These are phyloP conservation scores for Medauroidea extradentata DNA, from an alignment of 1,140 invertebrate genomes.

Conservation along the genomic window DNA sequence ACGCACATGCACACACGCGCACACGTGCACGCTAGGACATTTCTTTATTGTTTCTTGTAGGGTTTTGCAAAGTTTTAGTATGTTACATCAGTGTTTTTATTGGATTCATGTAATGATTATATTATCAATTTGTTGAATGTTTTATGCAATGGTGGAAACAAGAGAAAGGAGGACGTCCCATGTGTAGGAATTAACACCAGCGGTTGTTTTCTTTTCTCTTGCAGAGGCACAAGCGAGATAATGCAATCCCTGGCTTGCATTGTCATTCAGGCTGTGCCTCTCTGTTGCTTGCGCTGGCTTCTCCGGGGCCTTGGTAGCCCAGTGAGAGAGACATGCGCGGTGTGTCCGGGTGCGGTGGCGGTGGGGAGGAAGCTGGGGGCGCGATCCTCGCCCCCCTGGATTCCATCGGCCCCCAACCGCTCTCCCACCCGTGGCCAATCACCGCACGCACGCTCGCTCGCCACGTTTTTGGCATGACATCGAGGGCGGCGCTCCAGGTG, in stretches of 20 bases:
- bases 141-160: too few relatives aligned
- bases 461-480: too few relatives aligned
- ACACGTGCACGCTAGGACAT: too few relatives aligned
- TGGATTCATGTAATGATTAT: too few relatives aligned
- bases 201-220: constrained; percentile 47
- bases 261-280: constrained; percentile 22
- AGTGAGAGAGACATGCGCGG: constrained; percentile 6
- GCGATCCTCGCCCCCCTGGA: neutral
- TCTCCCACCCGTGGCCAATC: neutral
- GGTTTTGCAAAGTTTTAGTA: too few relatives aligned
- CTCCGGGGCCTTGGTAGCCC: constrained; percentile 4
- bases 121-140: too few relatives aligned
- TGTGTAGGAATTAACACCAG: constrained; percentile 7
- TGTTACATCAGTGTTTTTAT: too few relatives aligned
- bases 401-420: neutral
- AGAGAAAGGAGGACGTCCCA: too few relatives aligned
- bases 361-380: constrained; percentile 34
- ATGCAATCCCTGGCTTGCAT: constrained; percentile 20
- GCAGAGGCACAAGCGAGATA: constrained; percentile 49
- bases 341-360: constrained; percentile 20
- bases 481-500: too few relatives aligned
- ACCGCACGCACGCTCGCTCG: too few relatives aligned
- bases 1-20: too few relatives aligned
- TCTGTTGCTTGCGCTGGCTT: constrained; percentile 9
- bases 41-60: too few relatives aligned